Conservation (phyloP, 64 coral and sea anemone species). For the Dendronephthya gigantea region DNA sequence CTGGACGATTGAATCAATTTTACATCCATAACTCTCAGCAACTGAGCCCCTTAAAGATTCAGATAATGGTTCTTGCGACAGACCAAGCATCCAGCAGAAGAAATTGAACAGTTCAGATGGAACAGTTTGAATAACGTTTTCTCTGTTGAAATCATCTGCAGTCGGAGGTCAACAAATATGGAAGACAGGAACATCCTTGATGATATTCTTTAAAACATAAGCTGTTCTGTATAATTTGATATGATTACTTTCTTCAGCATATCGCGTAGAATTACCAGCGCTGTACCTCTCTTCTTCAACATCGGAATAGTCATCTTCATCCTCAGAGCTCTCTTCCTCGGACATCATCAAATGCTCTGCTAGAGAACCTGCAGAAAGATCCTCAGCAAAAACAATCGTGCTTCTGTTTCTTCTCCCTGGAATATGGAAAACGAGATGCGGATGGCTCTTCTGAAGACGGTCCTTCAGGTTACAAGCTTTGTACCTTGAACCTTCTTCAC, state of each 20-base stretch:
- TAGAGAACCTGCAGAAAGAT: background rate
- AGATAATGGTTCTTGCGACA: background rate
- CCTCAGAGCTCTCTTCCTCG: background rate
- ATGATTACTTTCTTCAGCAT: background rate
- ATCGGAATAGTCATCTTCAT: background rate
- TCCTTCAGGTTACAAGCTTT: background rate
- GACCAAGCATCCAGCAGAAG: background rate
- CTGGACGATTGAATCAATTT: slow-evolving; percentile 13
- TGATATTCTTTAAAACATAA: slow-evolving; percentile 16
- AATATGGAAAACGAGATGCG: background rate
- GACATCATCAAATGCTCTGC: background rate
- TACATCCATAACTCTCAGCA: background rate
- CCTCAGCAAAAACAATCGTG: slow-evolving; percentile 1
- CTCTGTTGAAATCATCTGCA: slow-evolving; percentile 6
- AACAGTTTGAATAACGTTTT: background rate
- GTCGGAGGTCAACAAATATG: background rate
- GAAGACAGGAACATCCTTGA: slow-evolving; percentile 5
- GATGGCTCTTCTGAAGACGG: slow-evolving; percentile 13
- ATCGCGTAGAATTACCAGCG: background rate
- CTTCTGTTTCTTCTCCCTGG: slow-evolving; percentile 10
- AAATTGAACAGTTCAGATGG: slow-evolving; percentile 17
- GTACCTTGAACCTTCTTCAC: background rate
- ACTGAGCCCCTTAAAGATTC: background rate
- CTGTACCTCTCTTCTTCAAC: background rate
- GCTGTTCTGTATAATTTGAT: background rate